phyloP scores from a whole-genome alignment of 2,113 vertebrate genomes.

The Bungarus multicinctus region DNA sequence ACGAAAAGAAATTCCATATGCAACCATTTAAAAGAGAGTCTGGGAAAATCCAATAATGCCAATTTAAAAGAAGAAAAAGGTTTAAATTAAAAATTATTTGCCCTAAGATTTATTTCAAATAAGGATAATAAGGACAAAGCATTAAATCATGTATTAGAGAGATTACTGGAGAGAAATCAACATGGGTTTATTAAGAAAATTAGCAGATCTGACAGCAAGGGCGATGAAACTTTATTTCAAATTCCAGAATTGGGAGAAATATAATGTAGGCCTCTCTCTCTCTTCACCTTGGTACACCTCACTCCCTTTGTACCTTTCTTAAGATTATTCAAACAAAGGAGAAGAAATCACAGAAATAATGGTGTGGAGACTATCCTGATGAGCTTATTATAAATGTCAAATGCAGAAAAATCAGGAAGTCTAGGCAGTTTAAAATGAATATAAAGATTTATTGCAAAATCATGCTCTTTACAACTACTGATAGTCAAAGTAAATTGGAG shows the following conservation, averaged over 20 bases:
- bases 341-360: not conserved
- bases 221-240: not conserved
- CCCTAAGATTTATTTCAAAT: not conserved
- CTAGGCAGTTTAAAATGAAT: not conserved
- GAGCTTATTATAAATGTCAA: not conserved
- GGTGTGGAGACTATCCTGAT: not conserved
- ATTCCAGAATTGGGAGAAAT: not conserved
- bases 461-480: not conserved
- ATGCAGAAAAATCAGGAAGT: not conserved
- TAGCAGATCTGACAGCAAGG: not conserved
- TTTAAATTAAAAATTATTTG: not conserved
- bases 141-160: not conserved
- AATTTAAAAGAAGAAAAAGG: not conserved
- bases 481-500: not conserved
- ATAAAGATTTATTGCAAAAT: not conserved
- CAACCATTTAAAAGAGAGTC: not conserved
- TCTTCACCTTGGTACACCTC: not conserved
- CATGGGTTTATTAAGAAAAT: not conserved
- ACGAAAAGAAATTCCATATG: not conserved
- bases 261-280: not conserved
- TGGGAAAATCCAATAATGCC: not conserved
- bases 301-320: not conserved
- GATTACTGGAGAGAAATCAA: not conserved
- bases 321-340: not conserved
- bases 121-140: not conserved